Percentiles rank a stretch among this genome's conserved stretches.
Evolutionary conservation across 2,113 vertebrate species (phyloP).

Genomic region (Sciurus niger): DNA sequence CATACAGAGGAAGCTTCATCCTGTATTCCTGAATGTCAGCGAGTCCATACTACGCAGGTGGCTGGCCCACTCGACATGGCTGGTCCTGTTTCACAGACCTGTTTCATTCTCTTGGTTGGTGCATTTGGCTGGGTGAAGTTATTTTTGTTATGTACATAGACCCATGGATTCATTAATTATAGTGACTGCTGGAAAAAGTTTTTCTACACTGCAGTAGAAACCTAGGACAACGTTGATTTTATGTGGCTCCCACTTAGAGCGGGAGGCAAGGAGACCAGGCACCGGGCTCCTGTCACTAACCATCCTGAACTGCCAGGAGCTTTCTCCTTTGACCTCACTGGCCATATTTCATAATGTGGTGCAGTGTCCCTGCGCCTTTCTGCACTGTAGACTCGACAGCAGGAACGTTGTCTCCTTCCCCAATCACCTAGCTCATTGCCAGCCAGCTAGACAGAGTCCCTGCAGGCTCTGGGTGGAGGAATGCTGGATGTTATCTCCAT

Average conservation of each 20-base stretch:
- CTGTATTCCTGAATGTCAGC: background rate
- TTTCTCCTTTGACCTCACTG: too few relatives aligned
- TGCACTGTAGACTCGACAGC: accelerated
- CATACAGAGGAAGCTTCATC: background rate
- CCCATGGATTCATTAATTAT: background rate
- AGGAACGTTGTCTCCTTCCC: accelerated
- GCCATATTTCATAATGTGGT: background rate
- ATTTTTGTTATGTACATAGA: background rate
- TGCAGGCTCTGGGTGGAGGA: accelerated
- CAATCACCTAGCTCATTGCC: accelerated
- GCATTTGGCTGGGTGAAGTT: background rate
- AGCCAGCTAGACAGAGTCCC: accelerated
- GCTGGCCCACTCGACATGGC: accelerated
- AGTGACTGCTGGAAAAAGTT: background rate
- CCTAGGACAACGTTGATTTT: background rate
- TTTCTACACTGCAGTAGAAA: background rate
- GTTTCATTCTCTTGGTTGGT: background rate
- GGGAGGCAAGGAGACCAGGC: background rate
- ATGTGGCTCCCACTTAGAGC: background rate
- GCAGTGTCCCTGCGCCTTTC: background rate
- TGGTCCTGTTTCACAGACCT: accelerated
- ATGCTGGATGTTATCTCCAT: background rate
- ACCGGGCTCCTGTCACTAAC: background rate
- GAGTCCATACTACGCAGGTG: accelerated
- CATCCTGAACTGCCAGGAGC: background rate